Evolutionary conservation across 2,888 invertebrate genomes (phyloP).

Genomic region (Torymus texanus): DNA sequence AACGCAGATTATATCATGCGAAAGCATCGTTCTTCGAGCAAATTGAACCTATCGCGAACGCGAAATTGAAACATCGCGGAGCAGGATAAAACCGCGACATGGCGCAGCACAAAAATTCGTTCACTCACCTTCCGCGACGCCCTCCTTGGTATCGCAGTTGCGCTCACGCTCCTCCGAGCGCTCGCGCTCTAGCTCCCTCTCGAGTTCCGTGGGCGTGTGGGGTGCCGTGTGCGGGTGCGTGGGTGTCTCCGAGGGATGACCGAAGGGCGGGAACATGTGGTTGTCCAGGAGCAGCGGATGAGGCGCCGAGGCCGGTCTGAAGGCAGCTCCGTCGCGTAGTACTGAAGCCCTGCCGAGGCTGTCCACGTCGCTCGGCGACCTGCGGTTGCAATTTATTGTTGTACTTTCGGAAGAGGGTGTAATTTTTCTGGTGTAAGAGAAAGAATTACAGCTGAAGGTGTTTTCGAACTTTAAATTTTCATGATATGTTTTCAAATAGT

Average conservation of each 20-base stretch:
- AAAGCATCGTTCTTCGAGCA: no score
- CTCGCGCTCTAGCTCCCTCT: conserved; percentile 71
- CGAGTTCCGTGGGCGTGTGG: conserved; percentile 72
- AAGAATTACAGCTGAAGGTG: no score
- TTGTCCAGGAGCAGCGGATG: conserved; percentile 78
- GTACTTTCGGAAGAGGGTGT: no score
- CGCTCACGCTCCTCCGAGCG: conserved; percentile 71
- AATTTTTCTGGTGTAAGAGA: no score
- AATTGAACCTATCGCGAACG: no score
- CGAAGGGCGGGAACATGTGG: conserved; percentile 68
- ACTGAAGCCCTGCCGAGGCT: conserved; percentile 80
- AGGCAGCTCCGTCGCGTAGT: conserved; percentile 79
- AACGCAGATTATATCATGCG: no score
- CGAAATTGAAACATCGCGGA: no score
- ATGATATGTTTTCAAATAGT: no score
- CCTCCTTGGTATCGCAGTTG: conserved; percentile 71
- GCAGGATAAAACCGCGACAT: no score
- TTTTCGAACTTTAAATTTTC: no score
- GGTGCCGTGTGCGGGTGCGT: conserved; percentile 69
- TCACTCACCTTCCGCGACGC: conserved; percentile 71
- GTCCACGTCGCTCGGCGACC: conserved; percentile 68
- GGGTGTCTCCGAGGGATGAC: conserved; percentile 63
- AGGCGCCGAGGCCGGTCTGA: conserved; percentile 78
- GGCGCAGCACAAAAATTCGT: no score
- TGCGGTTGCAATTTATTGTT: conserved; percentile 21